Conservation (phyloP, 2,888 invertebrate genomes). For the Drosophila trichaetosa region DNA sequence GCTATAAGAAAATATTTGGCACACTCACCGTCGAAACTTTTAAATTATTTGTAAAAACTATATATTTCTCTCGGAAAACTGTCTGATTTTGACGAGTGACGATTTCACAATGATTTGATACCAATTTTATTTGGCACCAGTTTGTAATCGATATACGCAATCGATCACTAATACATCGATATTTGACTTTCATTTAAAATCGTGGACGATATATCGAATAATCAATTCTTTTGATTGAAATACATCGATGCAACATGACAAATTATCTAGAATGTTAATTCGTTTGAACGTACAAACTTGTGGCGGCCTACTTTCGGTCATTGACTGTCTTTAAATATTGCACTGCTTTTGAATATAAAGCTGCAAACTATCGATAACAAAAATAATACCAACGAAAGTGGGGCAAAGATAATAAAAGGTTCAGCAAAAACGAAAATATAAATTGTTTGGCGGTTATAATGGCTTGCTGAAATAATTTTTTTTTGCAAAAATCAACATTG, state of each 20-base stretch:
- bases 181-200: background rate
- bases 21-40: constrained; percentile 51
- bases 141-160: background rate
- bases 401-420: background rate
- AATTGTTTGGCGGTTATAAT: background rate
- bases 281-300: background rate
- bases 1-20: constrained; percentile 9
- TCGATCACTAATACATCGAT: background rate
- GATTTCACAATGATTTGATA: constrained; percentile 36
- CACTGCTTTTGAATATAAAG: background rate
- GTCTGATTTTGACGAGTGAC: constrained; percentile 8
- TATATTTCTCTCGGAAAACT: constrained; percentile 4
- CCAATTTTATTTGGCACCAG: background rate
- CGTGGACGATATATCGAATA: background rate
- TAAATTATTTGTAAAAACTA: background rate
- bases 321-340: background rate
- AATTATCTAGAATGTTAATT: background rate
- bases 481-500: background rate
- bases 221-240: background rate
- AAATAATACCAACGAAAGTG: background rate
- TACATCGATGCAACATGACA: background rate
- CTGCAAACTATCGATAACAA: background rate
- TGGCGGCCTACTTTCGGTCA: background rate
- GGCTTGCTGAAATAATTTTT: background rate
- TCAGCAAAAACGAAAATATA: background rate